Evolutionary conservation across 2,797 vertebrate genomes (phyloP).

Genomic region (Chiroxiphia lanceolata): DNA sequence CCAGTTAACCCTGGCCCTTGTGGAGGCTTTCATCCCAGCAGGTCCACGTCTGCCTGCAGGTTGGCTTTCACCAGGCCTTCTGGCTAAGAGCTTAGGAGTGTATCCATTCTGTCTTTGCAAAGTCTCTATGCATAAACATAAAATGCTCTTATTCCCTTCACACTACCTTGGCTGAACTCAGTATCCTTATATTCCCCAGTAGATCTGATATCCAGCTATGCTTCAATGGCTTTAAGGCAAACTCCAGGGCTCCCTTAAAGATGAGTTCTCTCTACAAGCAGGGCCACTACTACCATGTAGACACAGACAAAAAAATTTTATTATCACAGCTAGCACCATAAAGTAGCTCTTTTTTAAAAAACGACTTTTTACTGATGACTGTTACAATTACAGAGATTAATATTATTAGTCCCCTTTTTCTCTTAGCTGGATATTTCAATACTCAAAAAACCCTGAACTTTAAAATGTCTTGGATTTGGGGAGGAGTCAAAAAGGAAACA

Average conservation of each 20-base stretch:
- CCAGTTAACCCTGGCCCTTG: background rate
- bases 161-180: background rate
- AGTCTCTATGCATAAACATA: background rate
- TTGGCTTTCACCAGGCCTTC: background rate
- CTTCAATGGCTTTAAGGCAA: constrained; percentile 1
- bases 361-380: constrained; percentile 22
- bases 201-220: background rate
- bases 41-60: background rate
- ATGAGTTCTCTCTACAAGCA: background rate
- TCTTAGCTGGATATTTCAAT: background rate
- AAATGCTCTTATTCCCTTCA: background rate
- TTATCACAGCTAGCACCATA: background rate
- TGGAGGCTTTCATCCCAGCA: background rate
- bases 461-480: constrained; percentile 21
- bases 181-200: background rate
- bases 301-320: background rate
- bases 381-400: constrained; percentile 30
- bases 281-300: background rate
- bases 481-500: constrained; percentile 41
- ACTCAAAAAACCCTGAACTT: constrained; percentile 22
- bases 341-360: constrained; percentile 35
- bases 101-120: background rate
- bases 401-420: constrained; percentile 48
- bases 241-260: background rate
- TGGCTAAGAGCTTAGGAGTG: background rate